Base-by-base conservation (phyloP, 2,113 vertebrate genomes). In the Pedetes capensis region DNA sequence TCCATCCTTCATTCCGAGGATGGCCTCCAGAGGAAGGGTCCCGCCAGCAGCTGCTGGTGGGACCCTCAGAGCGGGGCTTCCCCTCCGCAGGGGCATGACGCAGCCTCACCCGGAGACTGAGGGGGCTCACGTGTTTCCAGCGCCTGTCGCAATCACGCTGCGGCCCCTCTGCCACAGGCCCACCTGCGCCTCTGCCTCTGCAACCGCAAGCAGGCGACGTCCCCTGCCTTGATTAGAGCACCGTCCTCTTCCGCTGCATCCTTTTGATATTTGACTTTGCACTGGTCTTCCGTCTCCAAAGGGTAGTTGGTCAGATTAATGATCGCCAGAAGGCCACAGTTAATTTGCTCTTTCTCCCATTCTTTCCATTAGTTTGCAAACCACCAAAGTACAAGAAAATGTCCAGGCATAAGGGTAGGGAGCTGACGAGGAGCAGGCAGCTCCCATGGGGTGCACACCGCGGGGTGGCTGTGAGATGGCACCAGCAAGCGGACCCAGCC, bases 221-320 rank as follows among this genome's bases (percentile, higher is more conserved):
- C 72, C 23, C 53, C 55, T 3, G 10, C 86, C 84, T 69, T 34
- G 80, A 72, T 80, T 17, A 68, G 79, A 34, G n/a, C 11, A 0
- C 1, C 2, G 39, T 6, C 78, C 87, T 76, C 51, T 75, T 87
- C n/a, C 3, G 47, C 75, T 1, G 0, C 78, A 74, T 75, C 91
- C 96, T 94, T 97, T 93, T 93, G 93, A 49, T 89, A 82, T 96
- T 95, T 94, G 89, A 80, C 93, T 94, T 79, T 80, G 83, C 23
- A 14, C 53, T 91, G 96, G 91, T 97, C 95, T 97, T 96, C 95
- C 92, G 34, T 85, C 90, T 94, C 80, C 93, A 92, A 87, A 96
- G 94, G 87, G 88, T 37, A 93, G 81, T 22, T 55, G 97, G 87
- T 94, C 59, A 83, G 53, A 76, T 89, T 75, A 72, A 83, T 51